Percentiles rank a stretch among this genome's conserved stretches.
phyloP scores from a whole-genome alignment of 2,888 invertebrate genomes.

The Brachyptera putata region DNA sequence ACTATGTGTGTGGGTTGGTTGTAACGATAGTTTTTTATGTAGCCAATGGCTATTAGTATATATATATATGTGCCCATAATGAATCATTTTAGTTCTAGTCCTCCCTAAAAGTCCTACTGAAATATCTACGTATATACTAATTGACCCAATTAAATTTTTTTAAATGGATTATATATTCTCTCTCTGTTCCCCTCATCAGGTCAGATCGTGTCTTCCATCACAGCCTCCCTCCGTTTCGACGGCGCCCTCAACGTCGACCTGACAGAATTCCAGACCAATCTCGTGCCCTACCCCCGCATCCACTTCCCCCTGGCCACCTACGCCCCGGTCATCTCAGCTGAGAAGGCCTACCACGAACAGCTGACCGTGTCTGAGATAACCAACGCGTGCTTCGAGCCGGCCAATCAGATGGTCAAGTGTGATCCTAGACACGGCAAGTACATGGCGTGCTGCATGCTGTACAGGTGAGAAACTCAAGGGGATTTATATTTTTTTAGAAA shows the following conservation, averaged over 20 bases:
- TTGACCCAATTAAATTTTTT: too few species aligned
- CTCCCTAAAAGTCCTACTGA: too few species aligned
- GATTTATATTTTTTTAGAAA: too few species aligned
- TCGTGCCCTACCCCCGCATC: slow-evolving; percentile 94
- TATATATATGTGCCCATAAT: too few species aligned
- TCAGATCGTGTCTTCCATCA: slow-evolving; percentile 90
- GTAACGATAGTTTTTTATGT: too few species aligned
- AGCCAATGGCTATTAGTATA: too few species aligned
- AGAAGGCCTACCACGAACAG: slow-evolving; percentile 93
- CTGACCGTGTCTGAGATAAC: slow-evolving; percentile 89
- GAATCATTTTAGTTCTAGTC: too few species aligned
- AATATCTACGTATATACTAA: too few species aligned
- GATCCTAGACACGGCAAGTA: slow-evolving; percentile 90
- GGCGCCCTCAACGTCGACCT: slow-evolving; percentile 91
- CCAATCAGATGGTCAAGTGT: slow-evolving; percentile 94
- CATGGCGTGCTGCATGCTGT: slow-evolving; percentile 95
- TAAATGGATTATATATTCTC: too few species aligned
- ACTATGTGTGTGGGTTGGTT: too few species aligned
- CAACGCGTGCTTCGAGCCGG: slow-evolving; percentile 93
- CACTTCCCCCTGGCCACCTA: slow-evolving; percentile 93
- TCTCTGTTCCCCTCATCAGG: too few species aligned
- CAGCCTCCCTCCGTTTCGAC: slow-evolving; percentile 88
- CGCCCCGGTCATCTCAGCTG: slow-evolving; percentile 88
- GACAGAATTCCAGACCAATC: slow-evolving; percentile 92
- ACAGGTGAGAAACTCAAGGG: slow-evolving; percentile 66